Base-by-base conservation (phyloP, 2,888 invertebrate genomes). In the Pomacea canaliculata region DNA sequence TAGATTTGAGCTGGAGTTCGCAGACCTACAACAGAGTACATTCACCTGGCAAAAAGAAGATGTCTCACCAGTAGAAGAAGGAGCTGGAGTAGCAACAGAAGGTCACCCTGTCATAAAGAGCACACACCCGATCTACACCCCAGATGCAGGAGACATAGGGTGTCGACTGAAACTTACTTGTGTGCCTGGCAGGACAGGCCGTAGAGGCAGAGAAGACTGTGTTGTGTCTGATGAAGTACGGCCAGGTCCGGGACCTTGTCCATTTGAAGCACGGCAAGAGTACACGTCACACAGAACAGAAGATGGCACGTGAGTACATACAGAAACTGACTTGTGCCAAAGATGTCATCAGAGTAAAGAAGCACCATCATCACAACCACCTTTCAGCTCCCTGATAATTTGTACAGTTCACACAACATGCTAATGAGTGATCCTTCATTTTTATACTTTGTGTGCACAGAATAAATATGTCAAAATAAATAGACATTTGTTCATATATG, bases 231-330 rank as follows among this genome's bases (percentile, higher is more conserved):
- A 93, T 78, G 92, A 70, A 83, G 85, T 89, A 60, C 93, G 94
- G 89, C 94, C 94, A 66, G 95, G 95, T 0, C 96, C 97, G 59
- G 95, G 94, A 0, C 82, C 85, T 18, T 96, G 96, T 90, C 96
- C 96, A 1, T 97, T 96, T 93, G 95, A 96, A 91, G 92, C 89
- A 0, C 93, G 97, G 66, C 96, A 96, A 86, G 83, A 91, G 67
- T 95, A 94, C 89, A 97, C 97, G 0, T 88, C 90, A 78, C 85
- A 92, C 56, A 92, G 91, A 84, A 90, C 95, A 19, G 88, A 87
- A 51, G 92, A 92, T 19, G 92, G 92, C 84, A 93, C 93, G 95
- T 95, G 90, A 86, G 83, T 80, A 27, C 63, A 56, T 5, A 56
- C 12, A 7, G 16, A 56, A 56, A 10, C 16, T 8, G 51, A 16